Conservation (phyloP, 2,888 invertebrate species). For the Mycalesis mineus region DNA sequence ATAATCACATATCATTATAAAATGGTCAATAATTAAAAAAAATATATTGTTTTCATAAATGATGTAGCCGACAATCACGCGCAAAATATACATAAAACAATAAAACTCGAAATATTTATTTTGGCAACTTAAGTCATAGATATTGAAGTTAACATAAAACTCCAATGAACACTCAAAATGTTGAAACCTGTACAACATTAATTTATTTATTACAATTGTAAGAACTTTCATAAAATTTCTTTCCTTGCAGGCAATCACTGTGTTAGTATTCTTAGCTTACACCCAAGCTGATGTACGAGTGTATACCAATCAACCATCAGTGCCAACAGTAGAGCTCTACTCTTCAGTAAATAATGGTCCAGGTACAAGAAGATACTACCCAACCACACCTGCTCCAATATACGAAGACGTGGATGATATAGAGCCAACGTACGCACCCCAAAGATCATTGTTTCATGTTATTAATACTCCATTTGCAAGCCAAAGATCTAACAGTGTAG, state of each 20-base stretch:
- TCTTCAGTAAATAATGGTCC: not conserved
- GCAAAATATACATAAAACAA: no score
- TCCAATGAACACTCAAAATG: no score
- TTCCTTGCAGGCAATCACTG: not conserved
- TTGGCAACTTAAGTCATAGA: no score
- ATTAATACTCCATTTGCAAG: not conserved
- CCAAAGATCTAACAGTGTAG: not conserved
- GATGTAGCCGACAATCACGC: no score
- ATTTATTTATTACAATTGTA: no score
- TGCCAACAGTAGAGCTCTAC: not conserved
- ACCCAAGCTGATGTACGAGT: not conserved
- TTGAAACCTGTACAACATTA: no score
- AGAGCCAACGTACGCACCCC: not conserved
- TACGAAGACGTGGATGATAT: not conserved
- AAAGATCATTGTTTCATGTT: not conserved
- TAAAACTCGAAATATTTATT: no score
- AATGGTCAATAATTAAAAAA: no score
- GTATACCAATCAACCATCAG: not conserved
- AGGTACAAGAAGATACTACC: not conserved
- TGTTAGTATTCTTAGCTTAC: not conserved
- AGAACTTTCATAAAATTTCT: not conserved
- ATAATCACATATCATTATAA: not conserved
- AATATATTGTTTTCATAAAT: no score
- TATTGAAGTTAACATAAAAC: no score
- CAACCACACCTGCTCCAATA: not conserved